These are phyloP conservation scores for Thermophis baileyi DNA, from an alignment of 2,113 vertebrate genomes.

Conservation along the genomic window DNA sequence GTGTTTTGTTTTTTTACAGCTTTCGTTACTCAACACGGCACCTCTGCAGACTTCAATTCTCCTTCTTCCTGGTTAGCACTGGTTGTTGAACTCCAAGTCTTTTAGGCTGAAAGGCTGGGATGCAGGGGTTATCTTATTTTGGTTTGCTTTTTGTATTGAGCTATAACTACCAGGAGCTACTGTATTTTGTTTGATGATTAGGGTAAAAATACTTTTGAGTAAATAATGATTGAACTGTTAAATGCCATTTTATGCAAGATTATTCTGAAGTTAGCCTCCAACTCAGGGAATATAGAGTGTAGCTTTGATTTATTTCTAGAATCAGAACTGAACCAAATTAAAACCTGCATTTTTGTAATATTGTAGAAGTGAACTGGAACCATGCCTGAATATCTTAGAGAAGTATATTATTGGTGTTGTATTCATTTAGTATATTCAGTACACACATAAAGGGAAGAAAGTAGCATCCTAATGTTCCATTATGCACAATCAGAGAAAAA, in stretches of 20 bases:
- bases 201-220: neutral
- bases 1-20: no score
- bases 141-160: neutral
- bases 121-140: neutral
- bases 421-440: neutral
- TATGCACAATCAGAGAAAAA: neutral
- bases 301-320: neutral
- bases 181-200: neutral
- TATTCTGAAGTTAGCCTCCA: neutral
- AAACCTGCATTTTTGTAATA: neutral
- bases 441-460: neutral
- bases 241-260: neutral
- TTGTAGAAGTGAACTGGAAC: neutral
- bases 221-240: neutral
- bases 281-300: neutral
- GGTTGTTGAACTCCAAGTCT: neutral
- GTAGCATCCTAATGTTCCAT: neutral
- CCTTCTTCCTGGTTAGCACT: neutral
- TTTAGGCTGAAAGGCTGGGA: neutral
- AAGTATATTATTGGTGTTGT: neutral
- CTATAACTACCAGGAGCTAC: neutral
- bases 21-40: neutral
- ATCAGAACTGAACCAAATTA: neutral
- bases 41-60: neutral
- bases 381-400: neutral